These are phyloP conservation scores for Scaptomyza parva DNA, from an alignment of 2,888 invertebrate species.

Conservation along the genomic window DNA sequence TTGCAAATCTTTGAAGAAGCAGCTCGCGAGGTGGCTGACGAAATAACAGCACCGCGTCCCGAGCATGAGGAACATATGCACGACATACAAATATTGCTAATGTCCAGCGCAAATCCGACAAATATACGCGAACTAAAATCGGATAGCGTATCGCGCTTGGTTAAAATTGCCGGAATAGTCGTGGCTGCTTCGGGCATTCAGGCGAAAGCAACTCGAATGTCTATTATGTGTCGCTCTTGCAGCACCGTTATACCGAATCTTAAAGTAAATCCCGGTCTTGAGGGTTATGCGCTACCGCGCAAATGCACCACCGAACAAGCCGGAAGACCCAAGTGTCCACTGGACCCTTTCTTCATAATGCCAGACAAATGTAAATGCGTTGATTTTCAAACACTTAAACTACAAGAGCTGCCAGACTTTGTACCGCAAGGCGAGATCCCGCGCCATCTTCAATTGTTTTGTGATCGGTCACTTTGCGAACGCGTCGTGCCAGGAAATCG, in stretches of 20 bases:
- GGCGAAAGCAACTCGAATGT: slow-evolving; percentile 97
- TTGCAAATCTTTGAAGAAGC: slow-evolving; percentile 98
- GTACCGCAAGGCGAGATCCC: slow-evolving; percentile 98
- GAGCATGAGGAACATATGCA: slow-evolving; percentile 95
- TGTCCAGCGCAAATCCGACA: slow-evolving; percentile 93
- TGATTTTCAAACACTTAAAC: slow-evolving; percentile 98
- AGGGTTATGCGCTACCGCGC: slow-evolving; percentile 97
- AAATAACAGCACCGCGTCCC: slow-evolving; percentile 96
- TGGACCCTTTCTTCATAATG: slow-evolving; percentile 99
- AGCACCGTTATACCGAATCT: slow-evolving; percentile 95
- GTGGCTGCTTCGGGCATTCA: slow-evolving; percentile 97
- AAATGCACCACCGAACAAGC: slow-evolving; percentile 98
- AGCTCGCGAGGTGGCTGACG: slow-evolving; percentile 98
- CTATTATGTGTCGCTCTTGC: slow-evolving; percentile 98
- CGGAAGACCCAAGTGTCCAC: slow-evolving; percentile 95
- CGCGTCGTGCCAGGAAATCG: slow-evolving; percentile 98
- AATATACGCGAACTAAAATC: slow-evolving; percentile 95
- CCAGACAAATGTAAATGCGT: slow-evolving; percentile 99
- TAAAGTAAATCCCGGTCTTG: slow-evolving; percentile 96
- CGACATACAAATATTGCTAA: slow-evolving; percentile 96
- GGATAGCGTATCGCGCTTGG: slow-evolving; percentile 95
- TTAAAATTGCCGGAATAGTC: slow-evolving; percentile 98
- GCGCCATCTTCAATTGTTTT: slow-evolving; percentile 96
- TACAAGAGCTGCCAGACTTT: slow-evolving; percentile 97
- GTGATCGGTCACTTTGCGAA: slow-evolving; percentile 96